These are phyloP conservation scores for Apotomis capreana DNA, from an alignment of 2,888 invertebrate species.

Conservation along the genomic window DNA sequence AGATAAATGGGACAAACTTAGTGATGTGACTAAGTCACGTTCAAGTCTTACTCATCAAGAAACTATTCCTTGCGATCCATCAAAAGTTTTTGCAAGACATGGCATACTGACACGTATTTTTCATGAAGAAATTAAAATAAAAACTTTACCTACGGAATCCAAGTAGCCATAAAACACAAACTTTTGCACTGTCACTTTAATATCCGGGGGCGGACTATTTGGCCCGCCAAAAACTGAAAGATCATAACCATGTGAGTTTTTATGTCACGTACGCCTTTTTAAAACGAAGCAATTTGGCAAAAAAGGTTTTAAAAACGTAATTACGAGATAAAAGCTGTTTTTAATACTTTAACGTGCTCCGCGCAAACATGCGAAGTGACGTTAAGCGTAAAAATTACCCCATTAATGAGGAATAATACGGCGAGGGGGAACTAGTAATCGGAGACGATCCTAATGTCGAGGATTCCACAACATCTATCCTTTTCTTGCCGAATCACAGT, in stretches of 20 bases:
- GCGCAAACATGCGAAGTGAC: conserved; percentile 27
- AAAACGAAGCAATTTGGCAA: conserved; percentile 9
- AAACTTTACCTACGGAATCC: conserved; percentile 11
- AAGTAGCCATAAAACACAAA: conserved; percentile 29
- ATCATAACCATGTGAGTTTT: neutral
- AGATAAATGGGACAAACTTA: neutral
- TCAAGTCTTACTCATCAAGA: neutral
- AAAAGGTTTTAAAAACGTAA: conserved; percentile 39
- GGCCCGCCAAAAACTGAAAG: neutral
- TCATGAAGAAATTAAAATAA: conserved; percentile 3
- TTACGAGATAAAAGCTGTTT: conserved; percentile 37
- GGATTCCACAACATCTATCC: neutral
- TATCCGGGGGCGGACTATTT: conserved; percentile 28
- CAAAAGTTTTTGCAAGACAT: neutral
- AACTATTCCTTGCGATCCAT: neutral
- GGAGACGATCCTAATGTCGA: neutral
- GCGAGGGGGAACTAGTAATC: conserved; percentile 8
- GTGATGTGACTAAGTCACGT: neutral
- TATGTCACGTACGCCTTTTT: conserved; percentile 6
- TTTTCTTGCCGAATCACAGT: neutral
- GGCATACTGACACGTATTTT: neutral
- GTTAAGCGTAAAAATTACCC: conserved; percentile 35
- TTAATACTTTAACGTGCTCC: conserved; percentile 37
- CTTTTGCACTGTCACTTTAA: conserved; percentile 39
- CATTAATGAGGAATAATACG: conserved; percentile 31